Evolutionary conservation across 2,797 vertebrate genomes (phyloP).

Genomic region (Moxostoma hubbsi): DNA sequence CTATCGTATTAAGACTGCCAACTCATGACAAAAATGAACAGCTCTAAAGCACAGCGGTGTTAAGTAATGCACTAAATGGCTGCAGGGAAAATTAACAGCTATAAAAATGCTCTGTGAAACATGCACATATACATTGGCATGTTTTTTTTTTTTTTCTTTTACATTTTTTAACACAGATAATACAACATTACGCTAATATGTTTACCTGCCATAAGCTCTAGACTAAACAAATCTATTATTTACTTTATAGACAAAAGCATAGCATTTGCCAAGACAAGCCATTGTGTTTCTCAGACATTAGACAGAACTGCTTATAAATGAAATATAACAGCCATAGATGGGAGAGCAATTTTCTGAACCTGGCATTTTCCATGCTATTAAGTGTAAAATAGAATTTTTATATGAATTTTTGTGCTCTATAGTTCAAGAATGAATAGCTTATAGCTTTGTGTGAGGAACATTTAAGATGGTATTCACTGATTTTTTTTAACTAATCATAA

Average conservation of each 20-base stretch:
- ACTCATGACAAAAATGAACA: conserved; percentile 37
- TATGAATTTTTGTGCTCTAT: too few relatives aligned
- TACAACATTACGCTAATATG: conserved; percentile 14
- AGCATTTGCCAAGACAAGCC: not conserved
- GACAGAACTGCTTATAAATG: not conserved
- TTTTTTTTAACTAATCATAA: too few relatives aligned
- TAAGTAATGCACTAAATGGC: conserved; percentile 21
- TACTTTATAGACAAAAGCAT: conserved; percentile 12
- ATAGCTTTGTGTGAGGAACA: too few relatives aligned
- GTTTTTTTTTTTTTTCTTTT: not conserved
- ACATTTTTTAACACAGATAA: not conserved
- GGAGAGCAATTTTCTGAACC: not conserved
- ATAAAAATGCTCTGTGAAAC: not conserved
- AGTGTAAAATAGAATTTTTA: not conserved
- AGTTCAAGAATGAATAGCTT: too few relatives aligned
- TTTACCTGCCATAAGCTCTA: not conserved
- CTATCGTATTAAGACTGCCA: conserved; percentile 44
- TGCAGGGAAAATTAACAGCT: conserved; percentile 10
- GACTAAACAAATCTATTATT: conserved; percentile 17
- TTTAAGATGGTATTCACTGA: too few relatives aligned
- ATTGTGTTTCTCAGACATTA: not conserved
- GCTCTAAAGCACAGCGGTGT: not conserved
- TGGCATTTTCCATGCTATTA: conserved; percentile 12
- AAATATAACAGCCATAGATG: not conserved
- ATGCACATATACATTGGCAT: not conserved